Percentiles rank a stretch among this genome's conserved stretches.
phyloP scores from a whole-genome alignment of 1,140 invertebrate genomes.

The Drosophila sturtevanti region DNA sequence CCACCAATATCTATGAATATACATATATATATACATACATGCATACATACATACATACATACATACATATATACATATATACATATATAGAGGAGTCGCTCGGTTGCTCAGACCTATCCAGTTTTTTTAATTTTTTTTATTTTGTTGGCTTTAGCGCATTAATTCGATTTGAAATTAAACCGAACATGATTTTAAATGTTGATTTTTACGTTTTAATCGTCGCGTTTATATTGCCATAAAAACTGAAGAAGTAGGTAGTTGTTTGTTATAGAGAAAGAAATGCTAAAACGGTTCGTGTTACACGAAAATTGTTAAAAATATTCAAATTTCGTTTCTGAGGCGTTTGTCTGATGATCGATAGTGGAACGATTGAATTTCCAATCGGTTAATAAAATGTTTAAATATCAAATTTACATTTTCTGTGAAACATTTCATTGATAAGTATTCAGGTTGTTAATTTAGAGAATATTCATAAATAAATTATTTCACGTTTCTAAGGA shows the following conservation, averaged over 20 bases:
- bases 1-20: not conserved
- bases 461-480: too few relatives aligned
- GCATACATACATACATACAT: constrained; percentile 20
- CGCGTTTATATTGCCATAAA: constrained; percentile 80
- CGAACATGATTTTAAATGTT: constrained; percentile 80
- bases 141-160: constrained; percentile 28
- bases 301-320: constrained; percentile 50
- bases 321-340: constrained; percentile 38
- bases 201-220: constrained; percentile 80
- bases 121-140: constrained; percentile 24
- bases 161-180: constrained; percentile 73
- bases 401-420: constrained; percentile 44
- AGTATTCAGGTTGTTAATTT: not conserved
- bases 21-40: constrained; percentile 4
- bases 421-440: constrained; percentile 14
- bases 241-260: constrained; percentile 51
- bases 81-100: constrained; percentile 38
- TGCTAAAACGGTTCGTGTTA: constrained; percentile 66
- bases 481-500: too few relatives aligned
- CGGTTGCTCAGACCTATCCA: constrained; percentile 48
- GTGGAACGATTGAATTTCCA: constrained; percentile 43
- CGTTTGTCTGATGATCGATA: constrained; percentile 47
- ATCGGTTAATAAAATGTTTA: constrained; percentile 43
- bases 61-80: constrained; percentile 5
- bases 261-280: constrained; percentile 30